Evolutionary conservation across 2,797 vertebrate species (phyloP).

Genomic region (Helicolenus hilgendorfi): DNA sequence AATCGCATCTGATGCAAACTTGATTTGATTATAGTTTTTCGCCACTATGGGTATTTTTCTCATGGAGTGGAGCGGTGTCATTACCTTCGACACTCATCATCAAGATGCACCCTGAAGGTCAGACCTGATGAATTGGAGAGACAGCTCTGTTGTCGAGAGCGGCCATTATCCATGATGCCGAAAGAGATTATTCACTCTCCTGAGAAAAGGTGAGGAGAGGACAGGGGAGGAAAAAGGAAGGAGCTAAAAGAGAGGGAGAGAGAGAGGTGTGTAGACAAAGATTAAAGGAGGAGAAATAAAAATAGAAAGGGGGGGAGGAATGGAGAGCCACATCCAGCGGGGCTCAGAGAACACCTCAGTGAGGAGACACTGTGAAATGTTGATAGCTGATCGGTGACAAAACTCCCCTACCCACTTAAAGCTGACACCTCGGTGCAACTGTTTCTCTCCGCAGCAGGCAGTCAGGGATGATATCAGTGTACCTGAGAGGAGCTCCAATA

Average conservation of each 20-base stretch:
- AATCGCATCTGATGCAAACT: conserved; percentile 57
- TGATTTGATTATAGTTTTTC: conserved; percentile 72
- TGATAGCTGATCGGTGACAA: conserved; percentile 87
- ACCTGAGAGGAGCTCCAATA: conserved; percentile 81
- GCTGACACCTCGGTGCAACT: conserved; percentile 84
- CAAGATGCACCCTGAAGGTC: conserved; percentile 90
- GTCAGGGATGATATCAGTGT: conserved; percentile 83
- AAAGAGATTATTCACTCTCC: conserved; percentile 83
- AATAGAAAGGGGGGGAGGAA: conserved; percentile 27
- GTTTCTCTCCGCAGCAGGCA: conserved; percentile 82
- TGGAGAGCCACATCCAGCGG: conserved; percentile 41
- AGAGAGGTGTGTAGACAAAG: conserved; percentile 10
- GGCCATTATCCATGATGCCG: conserved; percentile 82
- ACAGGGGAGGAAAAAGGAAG: conserved; percentile 22
- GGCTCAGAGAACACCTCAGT: conserved; percentile 62
- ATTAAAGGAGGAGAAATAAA: conserved; percentile 55
- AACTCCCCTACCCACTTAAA: conserved; percentile 84
- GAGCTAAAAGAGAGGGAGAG: background rate
- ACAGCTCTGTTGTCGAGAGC: conserved; percentile 78
- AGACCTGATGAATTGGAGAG: conserved; percentile 86
- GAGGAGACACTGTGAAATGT: conserved; percentile 71
- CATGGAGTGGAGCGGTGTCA: conserved; percentile 65
- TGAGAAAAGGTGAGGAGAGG: conserved; percentile 31
- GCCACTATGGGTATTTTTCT: conserved; percentile 46
- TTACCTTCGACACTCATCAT: conserved; percentile 82